Conservation (phyloP, 2,113 vertebrate genomes). For the Varanus salvator region DNA sequence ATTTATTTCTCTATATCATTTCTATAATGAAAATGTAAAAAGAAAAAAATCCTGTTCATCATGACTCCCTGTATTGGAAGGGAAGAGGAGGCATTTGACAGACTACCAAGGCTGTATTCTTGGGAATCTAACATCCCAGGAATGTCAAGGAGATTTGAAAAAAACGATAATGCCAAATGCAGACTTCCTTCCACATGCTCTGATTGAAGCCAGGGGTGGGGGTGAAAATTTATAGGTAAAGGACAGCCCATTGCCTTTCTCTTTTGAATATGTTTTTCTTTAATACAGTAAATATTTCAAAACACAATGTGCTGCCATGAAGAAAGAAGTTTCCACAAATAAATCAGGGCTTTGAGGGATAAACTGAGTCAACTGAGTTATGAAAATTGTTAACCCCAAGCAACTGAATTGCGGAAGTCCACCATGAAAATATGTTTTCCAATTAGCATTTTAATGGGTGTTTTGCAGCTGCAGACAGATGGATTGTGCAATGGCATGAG, state of each 20-base stretch:
- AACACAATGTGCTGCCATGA: conserved; percentile 34
- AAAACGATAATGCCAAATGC: conserved; percentile 55
- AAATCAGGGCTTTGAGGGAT: conserved; percentile 39
- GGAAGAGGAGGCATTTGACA: conserved; percentile 56
- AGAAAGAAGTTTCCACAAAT: conserved; percentile 44
- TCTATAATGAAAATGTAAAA: conserved; percentile 66
- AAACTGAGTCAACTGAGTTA: conserved; percentile 30
- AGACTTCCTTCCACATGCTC: conserved; percentile 56
- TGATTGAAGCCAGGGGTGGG: conserved; percentile 48
- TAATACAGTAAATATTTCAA: conserved; percentile 51
- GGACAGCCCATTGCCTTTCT: conserved; percentile 19
- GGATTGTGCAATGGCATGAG: background rate
- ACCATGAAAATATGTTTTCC: conserved; percentile 11
- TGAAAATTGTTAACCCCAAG: conserved; percentile 39
- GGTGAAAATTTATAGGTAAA: conserved; percentile 51
- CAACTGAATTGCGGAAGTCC: conserved; percentile 20
- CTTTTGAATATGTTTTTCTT: conserved; percentile 59
- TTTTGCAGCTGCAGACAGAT: conserved; percentile 20
- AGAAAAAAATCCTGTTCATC: conserved; percentile 62
- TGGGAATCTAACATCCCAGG: conserved; percentile 59
- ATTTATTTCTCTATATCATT: conserved; percentile 63
- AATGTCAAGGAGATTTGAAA: conserved; percentile 73
- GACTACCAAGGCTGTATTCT: conserved; percentile 63
- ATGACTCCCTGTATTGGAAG: conserved; percentile 52
- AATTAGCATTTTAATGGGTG: conserved; percentile 16